Evolutionary conservation across 2,113 vertebrate genomes (phyloP).

Genomic region (Prolemur simus): DNA sequence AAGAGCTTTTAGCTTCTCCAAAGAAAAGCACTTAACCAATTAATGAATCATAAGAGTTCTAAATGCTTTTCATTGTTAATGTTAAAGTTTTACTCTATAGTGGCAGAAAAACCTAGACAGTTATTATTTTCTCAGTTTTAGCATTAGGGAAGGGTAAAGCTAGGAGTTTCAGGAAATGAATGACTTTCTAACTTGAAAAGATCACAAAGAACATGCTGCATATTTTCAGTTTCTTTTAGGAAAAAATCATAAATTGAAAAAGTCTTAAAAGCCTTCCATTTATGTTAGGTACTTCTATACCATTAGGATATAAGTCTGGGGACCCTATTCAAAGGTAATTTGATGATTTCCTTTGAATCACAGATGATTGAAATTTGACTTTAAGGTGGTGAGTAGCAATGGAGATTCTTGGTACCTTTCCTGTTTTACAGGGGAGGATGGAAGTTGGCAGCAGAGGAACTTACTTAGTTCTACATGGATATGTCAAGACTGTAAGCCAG

Average conservation of each 20-base stretch:
- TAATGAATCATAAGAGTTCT: not conserved
- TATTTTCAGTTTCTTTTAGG: slow-evolving; percentile 14
- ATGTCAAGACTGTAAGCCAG: not conserved
- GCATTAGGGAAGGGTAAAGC: not conserved
- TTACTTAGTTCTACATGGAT: not conserved
- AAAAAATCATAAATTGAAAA: not conserved
- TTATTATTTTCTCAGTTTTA: not conserved
- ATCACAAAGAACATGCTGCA: not conserved
- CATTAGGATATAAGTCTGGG: not conserved
- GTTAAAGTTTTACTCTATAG: slow-evolving; percentile 34
- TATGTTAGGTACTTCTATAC: not conserved
- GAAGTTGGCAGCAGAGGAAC: not conserved
- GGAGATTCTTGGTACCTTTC: not conserved
- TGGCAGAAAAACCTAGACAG: not conserved
- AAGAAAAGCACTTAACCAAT: slow-evolving; percentile 28
- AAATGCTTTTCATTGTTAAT: slow-evolving; percentile 39
- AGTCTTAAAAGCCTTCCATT: not conserved
- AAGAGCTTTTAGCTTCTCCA: slow-evolving; percentile 31
- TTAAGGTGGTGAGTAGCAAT: not conserved
- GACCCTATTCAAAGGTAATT: not conserved
- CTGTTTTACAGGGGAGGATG: not conserved
- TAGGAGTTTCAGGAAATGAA: slow-evolving; percentile 44
- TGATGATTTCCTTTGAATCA: not conserved
- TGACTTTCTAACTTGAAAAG: slow-evolving; percentile 38
- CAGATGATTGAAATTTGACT: not conserved